Evolutionary conservation across 2,113 vertebrate species (phyloP), one percentile per base, ranked within the genome.

Genomic region (Poecile atricapillus): DNA sequence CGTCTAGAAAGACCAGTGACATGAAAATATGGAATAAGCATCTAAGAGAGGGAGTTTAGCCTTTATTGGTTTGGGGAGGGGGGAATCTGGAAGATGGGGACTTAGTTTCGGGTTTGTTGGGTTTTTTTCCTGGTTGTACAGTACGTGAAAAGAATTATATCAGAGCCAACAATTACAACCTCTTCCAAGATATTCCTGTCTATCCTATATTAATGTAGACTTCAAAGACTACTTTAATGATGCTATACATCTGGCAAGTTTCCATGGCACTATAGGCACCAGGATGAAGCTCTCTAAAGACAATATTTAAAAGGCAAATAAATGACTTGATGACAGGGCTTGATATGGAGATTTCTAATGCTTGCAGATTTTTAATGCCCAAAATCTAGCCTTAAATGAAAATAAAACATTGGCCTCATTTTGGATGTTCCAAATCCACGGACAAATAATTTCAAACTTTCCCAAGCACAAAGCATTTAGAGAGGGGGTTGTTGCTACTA

Each of bases 401-500:
- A 93, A 85, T 33, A 5, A 90, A 53, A 23, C 35, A 63, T n/a
- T 69, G 13, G 10, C 14, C 13, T 83, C 30, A 47, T 8, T 49
- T 41, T 31, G 13, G 23, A 39, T 88, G 89, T 83, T 39, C 46
- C 6, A 22, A 70, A 74, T 46, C 22, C 13, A 56, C 8, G 22
- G 22, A 44, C 4, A 35, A 83, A 92, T 46, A 20, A 63, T 67
- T 67, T 30, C 58, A 76, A 85, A 55, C 7, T 76, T 88, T 24
- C 18, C 18, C 37, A 5, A 69, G 14, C 16, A 49, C 9, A 85
- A 70, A 59, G 11, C 3, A n/a, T 77, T 86, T 44, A 49, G 6
- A 87, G 7, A n/a, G 5, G 11, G 6, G 0, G 0, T 20, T 58
- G 14, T 15, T 90, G 33, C 5, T 55, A 6, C 11, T 21, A 8